Conservation (phyloP, 2,113 vertebrate species). For the Lepidothrix coronata region DNA sequence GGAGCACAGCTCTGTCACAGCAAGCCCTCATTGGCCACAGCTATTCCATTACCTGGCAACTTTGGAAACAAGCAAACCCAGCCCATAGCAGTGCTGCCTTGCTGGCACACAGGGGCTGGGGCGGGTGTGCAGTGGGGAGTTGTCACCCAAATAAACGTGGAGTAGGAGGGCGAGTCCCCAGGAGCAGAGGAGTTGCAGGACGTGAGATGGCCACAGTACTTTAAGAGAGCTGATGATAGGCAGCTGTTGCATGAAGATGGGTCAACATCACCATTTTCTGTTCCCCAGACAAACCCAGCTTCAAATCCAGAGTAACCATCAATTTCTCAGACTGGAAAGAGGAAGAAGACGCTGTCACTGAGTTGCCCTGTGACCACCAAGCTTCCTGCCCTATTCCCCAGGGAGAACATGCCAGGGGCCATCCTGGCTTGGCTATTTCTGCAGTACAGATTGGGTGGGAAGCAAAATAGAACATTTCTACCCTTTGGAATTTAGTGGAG, state of each 20-base stretch:
- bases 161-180: rapidly evolving
- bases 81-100: background rate
- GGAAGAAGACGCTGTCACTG: background rate
- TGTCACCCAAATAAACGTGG: background rate
- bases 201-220: background rate
- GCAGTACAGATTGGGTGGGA: background rate
- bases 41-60: background rate
- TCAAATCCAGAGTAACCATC: background rate
- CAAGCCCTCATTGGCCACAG: background rate
- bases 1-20: rapidly evolving
- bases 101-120: background rate
- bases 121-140: rapidly evolving
- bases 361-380: background rate
- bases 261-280: background rate
- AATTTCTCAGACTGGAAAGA: background rate
- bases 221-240: background rate
- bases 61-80: background rate
- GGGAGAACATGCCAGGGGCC: background rate
- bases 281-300: background rate
- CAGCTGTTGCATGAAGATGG: background rate
- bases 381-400: background rate
- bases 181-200: background rate
- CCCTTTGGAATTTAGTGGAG: background rate
- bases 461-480: background rate
- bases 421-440: background rate